These are phyloP conservation scores for Escarpia spicata DNA, from an alignment of 2,888 invertebrate species.

Conservation along the genomic window DNA sequence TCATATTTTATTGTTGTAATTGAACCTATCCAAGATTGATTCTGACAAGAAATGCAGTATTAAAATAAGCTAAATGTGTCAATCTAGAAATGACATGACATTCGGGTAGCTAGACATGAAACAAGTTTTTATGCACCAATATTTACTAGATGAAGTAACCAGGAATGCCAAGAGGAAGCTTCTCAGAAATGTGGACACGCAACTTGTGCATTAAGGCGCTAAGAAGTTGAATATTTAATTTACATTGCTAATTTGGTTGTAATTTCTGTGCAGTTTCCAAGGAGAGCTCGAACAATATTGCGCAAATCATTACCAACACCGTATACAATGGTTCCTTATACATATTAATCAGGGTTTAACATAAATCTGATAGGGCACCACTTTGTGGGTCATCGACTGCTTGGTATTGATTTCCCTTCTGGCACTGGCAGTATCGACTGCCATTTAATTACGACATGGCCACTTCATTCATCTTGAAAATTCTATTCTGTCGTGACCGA, in stretches of 20 bases:
- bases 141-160: background rate
- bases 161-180: background rate
- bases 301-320: background rate
- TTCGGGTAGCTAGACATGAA: background rate
- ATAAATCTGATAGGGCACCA: background rate
- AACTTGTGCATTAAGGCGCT: background rate
- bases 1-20: too few relatives aligned
- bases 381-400: background rate
- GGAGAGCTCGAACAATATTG: background rate
- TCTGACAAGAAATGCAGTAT: background rate
- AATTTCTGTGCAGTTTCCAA: background rate
- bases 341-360: background rate
- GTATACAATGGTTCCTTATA: background rate
- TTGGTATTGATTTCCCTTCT: background rate
- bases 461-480: slow-evolving; percentile 5
- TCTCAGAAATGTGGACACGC: background rate
- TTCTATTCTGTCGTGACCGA: background rate
- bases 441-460: background rate
- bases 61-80: background rate
- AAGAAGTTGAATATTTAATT: background rate
- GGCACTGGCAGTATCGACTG: background rate
- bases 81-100: background rate
- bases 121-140: background rate
- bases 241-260: background rate
- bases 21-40: too few relatives aligned